Base-by-base conservation (phyloP, 2,797 vertebrate species). In the Euthynnus affinis region DNA sequence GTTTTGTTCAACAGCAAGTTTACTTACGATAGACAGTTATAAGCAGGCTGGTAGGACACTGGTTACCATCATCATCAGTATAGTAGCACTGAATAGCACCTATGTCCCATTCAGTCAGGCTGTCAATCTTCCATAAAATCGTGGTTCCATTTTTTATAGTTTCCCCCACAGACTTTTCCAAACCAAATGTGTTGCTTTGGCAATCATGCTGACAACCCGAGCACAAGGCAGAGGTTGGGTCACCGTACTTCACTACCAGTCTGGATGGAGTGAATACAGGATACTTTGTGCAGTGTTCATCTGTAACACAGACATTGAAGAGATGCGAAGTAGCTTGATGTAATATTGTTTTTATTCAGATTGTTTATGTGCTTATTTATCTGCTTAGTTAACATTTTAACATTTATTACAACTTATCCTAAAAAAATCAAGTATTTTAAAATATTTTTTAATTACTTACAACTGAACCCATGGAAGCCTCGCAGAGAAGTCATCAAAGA, bases 1-100 rank as follows among this genome's bases (percentile, higher is more conserved):
- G 0, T 34, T 61, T 22, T 53, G 57, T 53, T 42, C 40, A 15
- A 3, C 51, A 42, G n/a, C 32, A 27, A 10, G 40, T 40, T 14
- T 15, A 77, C 89, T 90, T 72, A 91, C 90, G 48, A 72, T 91
- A 91, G 5, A 78, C n/a, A 12, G 20, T 84, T 1, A 90, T 1
- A 1, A 1, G 3, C 76, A 87, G 73, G 0, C 0, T 1, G 7
- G 1, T 60, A 4, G 4, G 14, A 9, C 80, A 85, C 23, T 76
- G 68, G 2, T 1, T 0, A 6, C 0, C 0, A 25, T 1, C 0
- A 1, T 0, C 0, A 0, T 0, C 0, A 27, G 0, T 6, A 53
- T 76, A 70, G 32, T 1, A 79, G 34, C 85, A 32, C 0, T 12
- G n/a, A 1, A 0, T 0, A 0, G n/a, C n/a, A n/a, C n/a, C n/a